Evolutionary conservation across 1,140 invertebrate genomes (phyloP), one percentile per base, ranked within the genome.

Genomic region (Drosophila nasuta): DNA sequence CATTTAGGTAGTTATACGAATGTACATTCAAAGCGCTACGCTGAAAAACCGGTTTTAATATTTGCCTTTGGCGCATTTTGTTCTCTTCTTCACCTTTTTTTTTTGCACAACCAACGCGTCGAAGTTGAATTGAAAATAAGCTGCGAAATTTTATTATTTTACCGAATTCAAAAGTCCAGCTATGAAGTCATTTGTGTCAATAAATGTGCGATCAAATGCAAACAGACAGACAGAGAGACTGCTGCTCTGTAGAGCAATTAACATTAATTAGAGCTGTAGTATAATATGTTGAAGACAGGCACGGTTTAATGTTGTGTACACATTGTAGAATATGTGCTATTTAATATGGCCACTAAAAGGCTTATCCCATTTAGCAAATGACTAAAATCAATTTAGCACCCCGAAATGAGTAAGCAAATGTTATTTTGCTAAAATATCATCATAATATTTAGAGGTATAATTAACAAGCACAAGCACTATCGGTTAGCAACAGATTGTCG

Each of bases 191-290:
- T 63, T 68, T 67, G 66, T 35, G 77, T 57, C 75, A 74, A 77
- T 49, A 73, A 83, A 65, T 60, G 35, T 51, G 7, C 43, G 45
- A 8, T 25, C 20, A 25, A 25, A 25, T 25, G 20, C 20, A 25
- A 25, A 25, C 20, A 25, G 3, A 3, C 20, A 58, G 7, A 58
- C 7, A 35, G 5, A 38, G 20, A 62, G 54, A 68, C 48, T 49
- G 56, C 54, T 48, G 20, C 20, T 63, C 68, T 67, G 49, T 78
- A 65, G 46, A 64, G 79, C 69, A 77, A 77, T 87, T 87, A 87
- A 58, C 85, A 83, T 81, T 89, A 87, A 87, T 87, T 87, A 87
- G 83, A 80, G 70, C 74, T 64, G 17, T 51, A 30, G 56, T 30
- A 49, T 41, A 38, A 10, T 10, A 46, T 25, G 45, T 52, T 43